Percentiles rank a stretch among this genome's conserved stretches.
Evolutionary conservation across 1,140 invertebrate species (phyloP).

Genomic region (Orchestia grillus): DNA sequence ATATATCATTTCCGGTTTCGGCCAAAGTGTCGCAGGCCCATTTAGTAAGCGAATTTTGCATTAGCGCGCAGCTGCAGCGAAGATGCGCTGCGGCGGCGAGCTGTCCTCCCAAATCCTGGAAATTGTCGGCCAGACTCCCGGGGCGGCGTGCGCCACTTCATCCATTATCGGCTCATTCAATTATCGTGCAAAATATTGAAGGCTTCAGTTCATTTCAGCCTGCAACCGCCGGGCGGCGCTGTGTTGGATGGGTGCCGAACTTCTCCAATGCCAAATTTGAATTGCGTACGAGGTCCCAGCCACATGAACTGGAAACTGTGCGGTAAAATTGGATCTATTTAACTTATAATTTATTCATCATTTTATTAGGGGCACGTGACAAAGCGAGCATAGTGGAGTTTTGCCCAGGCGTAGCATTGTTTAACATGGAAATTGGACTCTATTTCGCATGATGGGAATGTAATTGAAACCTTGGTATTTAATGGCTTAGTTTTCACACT

Average conservation of each 20-base stretch:
- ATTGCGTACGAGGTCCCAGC: too few species aligned
- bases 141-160: neutral
- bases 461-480: too few species aligned
- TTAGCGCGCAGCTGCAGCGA: neutral
- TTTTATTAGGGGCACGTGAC: too few species aligned
- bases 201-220: neutral
- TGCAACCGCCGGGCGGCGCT: neutral
- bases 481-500: too few species aligned
- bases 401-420: too few species aligned
- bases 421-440: too few species aligned
- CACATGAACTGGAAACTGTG: too few species aligned
- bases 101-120: neutral
- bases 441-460: too few species aligned
- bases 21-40: neutral
- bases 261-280: neutral
- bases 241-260: neutral
- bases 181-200: neutral
- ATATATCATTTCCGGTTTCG: neutral
- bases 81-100: neutral
- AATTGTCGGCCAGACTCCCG: neutral
- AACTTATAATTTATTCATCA: too few species aligned
- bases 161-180: neutral
- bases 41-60: neutral
- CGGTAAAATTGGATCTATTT: too few species aligned
- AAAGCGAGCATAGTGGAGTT: too few species aligned